Base-by-base conservation (phyloP, 2,888 invertebrate genomes). In the Tenthredo distinguenda region DNA sequence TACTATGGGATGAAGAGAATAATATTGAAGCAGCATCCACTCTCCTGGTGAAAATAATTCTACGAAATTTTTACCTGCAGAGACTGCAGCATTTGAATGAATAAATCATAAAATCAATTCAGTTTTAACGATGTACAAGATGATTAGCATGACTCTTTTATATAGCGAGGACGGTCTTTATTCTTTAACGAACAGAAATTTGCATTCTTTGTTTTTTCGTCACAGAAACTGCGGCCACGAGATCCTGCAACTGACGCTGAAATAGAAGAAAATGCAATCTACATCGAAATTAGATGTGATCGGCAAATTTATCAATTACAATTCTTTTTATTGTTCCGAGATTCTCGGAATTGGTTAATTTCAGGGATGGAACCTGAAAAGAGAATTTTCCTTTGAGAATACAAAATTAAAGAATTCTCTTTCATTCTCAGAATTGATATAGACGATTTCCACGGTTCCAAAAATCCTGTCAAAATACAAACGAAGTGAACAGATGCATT, bases 41-140 rank as follows among this genome's bases (percentile, higher is more conserved):
- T 43, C 0, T 10, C 9, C 40, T 10, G 40, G 47, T 47, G 47
- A 47, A 47, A 47, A 47, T 47, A 15, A 47, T 15, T 21, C n/a
- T n/a, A 21, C 4, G 9, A 58, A 58, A 47, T 15, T 10, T 31
- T 15, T 68, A 31, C 68, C 34, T 47, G 12, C 47, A 12, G 15
- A 47, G 47, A 47, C 34, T 34, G 71, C 15, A 71, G 4, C 71
- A 0, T 71, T 18, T 18, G 71, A 71, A 50, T 31, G n/a, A 50
- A 50, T 55, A 50, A 50, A 77, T 77, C 34, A 77, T 26, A 47
- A 31, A 26, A 50, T 77, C n/a, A 55, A 31, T 77, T 50, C 6
- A n/a, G 31, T 55, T 55, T 77, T 77, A 77, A 77, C 47, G 55
- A 55, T 50, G 55, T 77, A n/a, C 34, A 37, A 31, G 55, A 31